Evolutionary conservation across 1,140 invertebrate genomes (phyloP).

Genomic region (Orchestia grillus): DNA sequence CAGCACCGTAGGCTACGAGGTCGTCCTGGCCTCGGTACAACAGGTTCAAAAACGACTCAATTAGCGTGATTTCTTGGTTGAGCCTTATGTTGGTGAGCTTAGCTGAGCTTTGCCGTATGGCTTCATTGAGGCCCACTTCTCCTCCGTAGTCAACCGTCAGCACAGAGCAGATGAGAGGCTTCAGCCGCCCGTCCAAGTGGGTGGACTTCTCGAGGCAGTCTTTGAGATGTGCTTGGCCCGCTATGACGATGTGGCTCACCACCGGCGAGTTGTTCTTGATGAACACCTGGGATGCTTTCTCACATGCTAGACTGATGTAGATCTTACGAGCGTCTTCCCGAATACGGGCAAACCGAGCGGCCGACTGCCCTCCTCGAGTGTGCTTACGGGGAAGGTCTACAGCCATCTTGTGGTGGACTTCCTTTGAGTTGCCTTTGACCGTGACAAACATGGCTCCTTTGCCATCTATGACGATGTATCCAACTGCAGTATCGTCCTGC

Average conservation of each 20-base stretch:
- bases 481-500: neutral
- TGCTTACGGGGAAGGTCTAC: constrained; percentile 57
- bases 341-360: constrained; percentile 49
- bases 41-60: constrained; percentile 43
- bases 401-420: constrained; percentile 24
- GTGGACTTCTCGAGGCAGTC: constrained; percentile 55
- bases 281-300: constrained; percentile 54
- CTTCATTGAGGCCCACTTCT: constrained; percentile 49
- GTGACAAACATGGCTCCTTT: constrained; percentile 56
- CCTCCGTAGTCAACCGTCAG: constrained; percentile 54
- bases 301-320: constrained; percentile 53
- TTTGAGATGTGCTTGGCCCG: constrained; percentile 58
- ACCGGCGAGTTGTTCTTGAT: constrained; percentile 52
- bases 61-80: constrained; percentile 46
- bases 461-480: constrained; percentile 57
- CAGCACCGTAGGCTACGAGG: constrained; percentile 40
- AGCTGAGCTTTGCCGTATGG: constrained; percentile 25
- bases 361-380: constrained; percentile 55
- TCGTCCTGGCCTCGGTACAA: constrained; percentile 49
- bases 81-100: constrained; percentile 40
- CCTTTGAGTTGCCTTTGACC: constrained; percentile 44
- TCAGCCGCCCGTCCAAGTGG: constrained; percentile 49
- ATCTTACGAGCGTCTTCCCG: constrained; percentile 46
- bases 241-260: constrained; percentile 32
- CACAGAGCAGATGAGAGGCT: constrained; percentile 21